These are phyloP conservation scores for Magallana angulata DNA, from an alignment of 1,140 invertebrate genomes.

Conservation along the genomic window DNA sequence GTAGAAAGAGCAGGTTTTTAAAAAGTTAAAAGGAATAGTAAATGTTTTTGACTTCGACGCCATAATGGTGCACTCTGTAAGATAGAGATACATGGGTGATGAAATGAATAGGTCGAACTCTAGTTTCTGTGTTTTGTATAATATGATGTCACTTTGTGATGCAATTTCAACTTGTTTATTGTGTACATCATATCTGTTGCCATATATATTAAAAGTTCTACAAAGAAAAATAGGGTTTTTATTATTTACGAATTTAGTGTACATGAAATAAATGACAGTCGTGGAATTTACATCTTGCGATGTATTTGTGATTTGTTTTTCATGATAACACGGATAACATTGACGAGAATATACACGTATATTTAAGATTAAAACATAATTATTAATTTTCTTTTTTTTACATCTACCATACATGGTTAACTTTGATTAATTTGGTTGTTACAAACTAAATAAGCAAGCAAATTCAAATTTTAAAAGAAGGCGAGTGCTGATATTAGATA, in stretches of 20 bases:
- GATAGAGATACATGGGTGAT: not conserved
- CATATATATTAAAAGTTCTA: conserved; percentile 38
- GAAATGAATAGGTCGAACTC: not conserved
- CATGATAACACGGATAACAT: too few relatives aligned
- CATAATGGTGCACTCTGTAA: not conserved
- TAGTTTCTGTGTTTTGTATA: conserved; percentile 36
- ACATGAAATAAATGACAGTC: too few relatives aligned
- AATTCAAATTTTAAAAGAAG: too few relatives aligned
- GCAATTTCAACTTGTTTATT: conserved; percentile 31
- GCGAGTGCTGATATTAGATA: too few relatives aligned
- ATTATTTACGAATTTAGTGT: not conserved
- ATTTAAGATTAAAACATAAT: too few relatives aligned
- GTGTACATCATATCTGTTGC: conserved; percentile 35
- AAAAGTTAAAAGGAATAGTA: not conserved
- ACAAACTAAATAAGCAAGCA: too few relatives aligned
- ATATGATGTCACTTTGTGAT: conserved; percentile 36
- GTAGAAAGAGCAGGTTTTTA: not conserved
- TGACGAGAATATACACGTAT: too few relatives aligned
- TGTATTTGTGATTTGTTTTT: too few relatives aligned
- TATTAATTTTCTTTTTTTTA: too few relatives aligned
- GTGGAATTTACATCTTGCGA: too few relatives aligned
- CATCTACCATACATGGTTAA: too few relatives aligned
- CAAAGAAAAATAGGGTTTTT: not conserved
- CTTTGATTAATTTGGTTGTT: too few relatives aligned
- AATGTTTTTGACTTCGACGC: not conserved